Evolutionary conservation across 2,797 vertebrate genomes (phyloP).

Genomic region (Cyclopterus lumpus): DNA sequence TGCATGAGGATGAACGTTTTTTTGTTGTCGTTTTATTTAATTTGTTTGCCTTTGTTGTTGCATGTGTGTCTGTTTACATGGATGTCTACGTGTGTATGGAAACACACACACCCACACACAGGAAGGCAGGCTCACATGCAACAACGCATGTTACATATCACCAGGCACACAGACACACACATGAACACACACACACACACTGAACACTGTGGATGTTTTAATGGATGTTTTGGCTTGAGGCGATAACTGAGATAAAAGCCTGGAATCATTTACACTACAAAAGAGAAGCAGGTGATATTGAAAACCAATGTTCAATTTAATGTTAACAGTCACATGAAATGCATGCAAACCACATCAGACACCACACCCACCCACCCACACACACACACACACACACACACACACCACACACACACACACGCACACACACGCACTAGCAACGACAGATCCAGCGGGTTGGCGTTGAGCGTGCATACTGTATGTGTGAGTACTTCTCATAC

Average conservation of each 20-base stretch:
- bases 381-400: neutral
- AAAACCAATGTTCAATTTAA: constrained; percentile 21
- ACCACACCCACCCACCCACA: neutral
- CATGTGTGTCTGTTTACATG: constrained; percentile 11
- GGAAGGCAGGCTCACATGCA: constrained; percentile 24
- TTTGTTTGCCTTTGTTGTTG: neutral
- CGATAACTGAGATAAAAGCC: constrained; percentile 22
- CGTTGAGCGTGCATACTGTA: neutral
- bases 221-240: constrained; percentile 25
- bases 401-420: neutral
- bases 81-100: constrained; percentile 11
- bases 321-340: neutral
- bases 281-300: constrained; percentile 11
- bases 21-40: neutral
- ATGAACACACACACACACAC: constrained; percentile 5
- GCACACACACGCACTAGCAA: neutral
- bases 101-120: constrained; percentile 19
- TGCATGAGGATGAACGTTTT: constrained; percentile 22
- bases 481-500: constrained; percentile 1
- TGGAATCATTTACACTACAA: neutral
- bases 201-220: constrained; percentile 15
- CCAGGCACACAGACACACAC: neutral
- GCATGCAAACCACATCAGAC: neutral
- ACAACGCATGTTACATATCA: constrained; percentile 56
- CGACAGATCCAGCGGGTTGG: neutral